Base-by-base conservation (phyloP, 2,888 invertebrate genomes). In the Abrostola triplasia region DNA sequence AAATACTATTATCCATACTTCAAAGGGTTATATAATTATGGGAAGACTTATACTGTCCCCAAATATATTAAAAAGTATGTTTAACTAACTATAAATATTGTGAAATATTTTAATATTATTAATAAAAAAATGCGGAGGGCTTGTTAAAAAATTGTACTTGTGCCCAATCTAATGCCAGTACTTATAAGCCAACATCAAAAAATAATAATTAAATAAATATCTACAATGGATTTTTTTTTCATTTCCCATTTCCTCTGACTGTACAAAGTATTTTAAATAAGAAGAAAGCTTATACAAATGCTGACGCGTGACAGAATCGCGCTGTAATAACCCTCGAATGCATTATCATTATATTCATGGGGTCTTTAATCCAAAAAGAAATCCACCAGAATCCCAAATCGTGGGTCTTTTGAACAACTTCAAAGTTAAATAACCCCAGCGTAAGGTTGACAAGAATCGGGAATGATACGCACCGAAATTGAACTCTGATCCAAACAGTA, bases 271-370 rank as follows among this genome's bases (percentile, higher is more conserved):
- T 59, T 59, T 74, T 71, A 65, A 67, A 80, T 71, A 79, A 78
- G 79, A 82, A 83, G 80, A 85, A 85, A 85, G 84, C 71, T 69
- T 64, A 53, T 49, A 62, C 60, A 85, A 90, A 88, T 77, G 80
- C 82, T 83, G 83, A 83, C 88, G 87, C 88, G 90, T 87, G 89
- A 88, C 89, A 84, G 87, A 90, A 90, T 90, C 88, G 83, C 83
- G 79, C 77, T 76, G 84, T 87, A 91, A 91, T 89, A 88, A 86
- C 88, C 87, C 88, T 77, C 85, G 68, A 82, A 87, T 85, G 87
- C 90, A 93, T 93, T 94, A 93, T 93, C 94, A 94, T 94, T 93
- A 94, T 90, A 93, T 92, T 92, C 94, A 93, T 89, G 90, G 90
- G 92, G 91, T 84, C 92, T 91, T 91, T 94, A 94, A 94, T 94